These are phyloP conservation scores for Tachina fera DNA, from an alignment of 2,888 invertebrate genomes.

Conservation along the genomic window DNA sequence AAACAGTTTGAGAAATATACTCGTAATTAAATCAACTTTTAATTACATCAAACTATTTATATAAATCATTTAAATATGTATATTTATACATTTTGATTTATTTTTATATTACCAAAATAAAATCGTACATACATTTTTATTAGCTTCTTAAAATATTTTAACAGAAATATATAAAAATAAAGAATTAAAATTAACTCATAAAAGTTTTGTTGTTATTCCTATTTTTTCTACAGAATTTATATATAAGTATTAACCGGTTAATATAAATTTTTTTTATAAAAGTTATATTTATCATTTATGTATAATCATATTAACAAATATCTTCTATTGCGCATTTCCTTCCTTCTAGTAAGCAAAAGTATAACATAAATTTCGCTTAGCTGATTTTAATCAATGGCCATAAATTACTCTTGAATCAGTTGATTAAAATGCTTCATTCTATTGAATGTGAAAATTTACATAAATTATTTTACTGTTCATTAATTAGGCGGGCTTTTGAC, in stretches of 20 bases:
- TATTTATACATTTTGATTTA: too few species aligned
- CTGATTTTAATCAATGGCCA: background rate
- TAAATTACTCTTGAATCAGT: background rate
- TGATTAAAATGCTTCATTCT: background rate
- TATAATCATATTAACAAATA: background rate
- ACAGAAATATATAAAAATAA: background rate
- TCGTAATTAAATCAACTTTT: too few species aligned
- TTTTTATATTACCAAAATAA: too few species aligned
- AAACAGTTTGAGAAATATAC: too few species aligned
- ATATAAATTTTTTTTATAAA: background rate
- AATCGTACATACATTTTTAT: background rate
- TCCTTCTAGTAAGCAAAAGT: background rate
- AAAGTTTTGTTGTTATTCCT: background rate
- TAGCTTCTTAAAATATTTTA: background rate
- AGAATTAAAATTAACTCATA: background rate
- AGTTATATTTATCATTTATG: background rate
- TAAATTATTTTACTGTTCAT: too few species aligned
- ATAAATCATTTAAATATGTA: too few species aligned
- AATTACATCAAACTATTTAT: too few species aligned
- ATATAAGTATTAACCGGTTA: background rate
- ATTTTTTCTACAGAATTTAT: background rate
- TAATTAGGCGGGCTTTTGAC: too few species aligned
- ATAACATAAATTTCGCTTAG: background rate
- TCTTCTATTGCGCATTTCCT: conserved; percentile 2
- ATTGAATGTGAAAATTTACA: too few species aligned